A percentile compares a stretch with the other conserved stretches of the same genome.
Evolutionary conservation across 2,888 invertebrate genomes (phyloP).

Genomic region (Drosophila birchii): DNA sequence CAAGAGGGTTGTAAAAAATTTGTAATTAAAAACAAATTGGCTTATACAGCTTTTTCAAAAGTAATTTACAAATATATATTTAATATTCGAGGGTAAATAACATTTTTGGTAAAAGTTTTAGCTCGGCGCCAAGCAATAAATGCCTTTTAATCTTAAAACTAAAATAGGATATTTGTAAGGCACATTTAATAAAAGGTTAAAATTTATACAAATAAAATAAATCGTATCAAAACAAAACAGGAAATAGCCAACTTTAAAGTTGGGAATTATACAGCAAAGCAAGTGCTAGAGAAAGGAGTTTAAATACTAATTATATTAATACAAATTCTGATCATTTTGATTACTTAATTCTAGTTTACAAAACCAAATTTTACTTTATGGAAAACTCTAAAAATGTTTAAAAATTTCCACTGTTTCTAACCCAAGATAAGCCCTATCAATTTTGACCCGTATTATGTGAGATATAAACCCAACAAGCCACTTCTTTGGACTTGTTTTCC

Average conservation of each 20-base stretch:
- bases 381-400: not conserved
- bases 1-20: not conserved
- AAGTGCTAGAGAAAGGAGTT: accelerated
- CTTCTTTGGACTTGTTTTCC: slow-evolving; percentile 14
- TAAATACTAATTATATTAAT: not conserved
- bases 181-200: too few relatives aligned
- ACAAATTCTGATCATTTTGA: not conserved
- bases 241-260: not conserved
- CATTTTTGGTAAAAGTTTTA: not conserved
- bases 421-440: slow-evolving; percentile 15
- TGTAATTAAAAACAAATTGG: not conserved
- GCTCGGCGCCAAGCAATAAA: not conserved
- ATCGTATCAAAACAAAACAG: not conserved
- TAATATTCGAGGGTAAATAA: not conserved
- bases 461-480: not conserved
- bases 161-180: too few relatives aligned
- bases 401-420: not conserved
- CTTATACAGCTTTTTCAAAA: not conserved
- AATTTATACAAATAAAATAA: not conserved
- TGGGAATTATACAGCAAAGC: not conserved
- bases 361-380: not conserved
- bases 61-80: not conserved
- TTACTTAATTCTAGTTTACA: not conserved
- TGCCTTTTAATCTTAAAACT: too few relatives aligned
- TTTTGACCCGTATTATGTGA: slow-evolving; percentile 16